phyloP scores from a whole-genome alignment of 2,113 vertebrate genomes.

The Bos indicus region DNA sequence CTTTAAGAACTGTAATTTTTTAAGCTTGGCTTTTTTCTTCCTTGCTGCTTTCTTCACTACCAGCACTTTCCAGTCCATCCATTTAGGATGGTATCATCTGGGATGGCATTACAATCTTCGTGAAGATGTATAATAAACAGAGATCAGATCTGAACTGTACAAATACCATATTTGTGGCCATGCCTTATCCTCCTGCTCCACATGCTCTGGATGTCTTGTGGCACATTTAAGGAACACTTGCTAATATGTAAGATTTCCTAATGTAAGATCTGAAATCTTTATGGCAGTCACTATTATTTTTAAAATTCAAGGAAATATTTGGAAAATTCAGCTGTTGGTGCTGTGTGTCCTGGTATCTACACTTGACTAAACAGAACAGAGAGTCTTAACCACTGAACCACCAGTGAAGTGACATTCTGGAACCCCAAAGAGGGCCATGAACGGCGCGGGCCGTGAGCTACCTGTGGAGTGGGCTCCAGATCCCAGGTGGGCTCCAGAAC shows the following conservation, averaged over 20 bases:
- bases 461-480: not conserved
- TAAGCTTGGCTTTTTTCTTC: not conserved
- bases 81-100: not conserved
- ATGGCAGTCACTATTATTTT: not conserved
- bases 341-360: not conserved
- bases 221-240: not conserved
- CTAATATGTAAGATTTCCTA: not conserved
- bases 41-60: not conserved
- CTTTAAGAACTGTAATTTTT: not conserved
- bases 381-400: not conserved
- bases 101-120: not conserved
- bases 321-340: not conserved
- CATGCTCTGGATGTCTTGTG: not conserved
- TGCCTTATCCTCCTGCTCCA: not conserved
- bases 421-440: not conserved
- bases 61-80: not conserved
- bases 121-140: not conserved
- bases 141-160: not conserved
- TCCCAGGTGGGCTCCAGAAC: not conserved
- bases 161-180: not conserved
- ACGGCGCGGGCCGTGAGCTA: fast-evolving
- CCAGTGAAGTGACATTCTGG: not conserved
- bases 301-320: not conserved
- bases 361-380: not conserved
- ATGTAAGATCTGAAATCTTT: not conserved